These are phyloP conservation scores for Calosoma granatense DNA, from an alignment of 1,140 invertebrate species.

Conservation along the genomic window DNA sequence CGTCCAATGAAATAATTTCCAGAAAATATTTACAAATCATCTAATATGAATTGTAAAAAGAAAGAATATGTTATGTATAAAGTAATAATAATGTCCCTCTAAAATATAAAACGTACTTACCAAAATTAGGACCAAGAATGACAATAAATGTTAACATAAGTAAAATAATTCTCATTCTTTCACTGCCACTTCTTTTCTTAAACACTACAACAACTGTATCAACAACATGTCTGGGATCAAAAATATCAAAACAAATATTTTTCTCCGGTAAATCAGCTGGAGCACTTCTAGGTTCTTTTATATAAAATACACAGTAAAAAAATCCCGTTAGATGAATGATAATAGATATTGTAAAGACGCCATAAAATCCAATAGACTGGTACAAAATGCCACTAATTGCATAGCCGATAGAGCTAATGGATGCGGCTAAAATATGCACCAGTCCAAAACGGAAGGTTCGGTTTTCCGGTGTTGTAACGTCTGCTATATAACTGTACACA, in stretches of 20 bases:
- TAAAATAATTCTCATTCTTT: conserved; percentile 21
- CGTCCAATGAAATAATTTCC: not conserved
- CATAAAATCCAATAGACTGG: conserved; percentile 23
- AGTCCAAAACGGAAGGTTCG: conserved; percentile 44
- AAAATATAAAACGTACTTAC: not conserved
- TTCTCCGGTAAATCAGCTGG: conserved; percentile 14
- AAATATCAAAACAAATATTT: conserved; percentile 26
- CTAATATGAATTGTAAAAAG: not conserved
- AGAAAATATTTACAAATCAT: not conserved
- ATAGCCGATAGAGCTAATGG: conserved; percentile 19
- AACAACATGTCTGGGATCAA: conserved; percentile 27
- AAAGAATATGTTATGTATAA: not conserved
- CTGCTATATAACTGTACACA: conserved; percentile 47
- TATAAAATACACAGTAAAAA: conserved; percentile 27
- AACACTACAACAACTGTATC: conserved; percentile 28
- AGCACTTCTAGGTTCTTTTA: conserved; percentile 25
- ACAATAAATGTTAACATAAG: conserved; percentile 18
- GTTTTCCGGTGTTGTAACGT: conserved; percentile 41
- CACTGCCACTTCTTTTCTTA: conserved; percentile 22
- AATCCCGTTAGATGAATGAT: conserved; percentile 22
- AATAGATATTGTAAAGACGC: conserved; percentile 23
- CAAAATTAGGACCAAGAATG: conserved; percentile 1
- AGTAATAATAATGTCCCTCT: not conserved
- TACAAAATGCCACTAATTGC: conserved; percentile 27
- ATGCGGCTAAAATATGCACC: conserved; percentile 41